These are phyloP conservation scores for Hippoglossus hippoglossus DNA, from an alignment of 2,797 vertebrate species.

Conservation along the genomic window DNA sequence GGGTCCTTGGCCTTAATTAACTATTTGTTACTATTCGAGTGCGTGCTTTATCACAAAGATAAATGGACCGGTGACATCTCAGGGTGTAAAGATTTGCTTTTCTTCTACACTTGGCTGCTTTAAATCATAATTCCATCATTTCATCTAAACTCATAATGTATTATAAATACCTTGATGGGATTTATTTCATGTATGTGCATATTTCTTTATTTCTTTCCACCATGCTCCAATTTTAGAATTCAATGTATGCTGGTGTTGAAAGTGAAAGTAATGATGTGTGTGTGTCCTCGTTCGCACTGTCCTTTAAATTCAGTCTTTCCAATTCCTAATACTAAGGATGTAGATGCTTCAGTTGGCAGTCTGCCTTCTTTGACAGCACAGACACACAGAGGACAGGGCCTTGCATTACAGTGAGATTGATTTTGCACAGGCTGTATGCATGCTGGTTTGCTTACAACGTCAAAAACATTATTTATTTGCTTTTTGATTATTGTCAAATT, in stretches of 20 bases:
- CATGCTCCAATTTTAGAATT: not conserved
- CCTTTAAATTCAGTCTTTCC: conserved; percentile 15
- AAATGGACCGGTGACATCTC: not conserved
- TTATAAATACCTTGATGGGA: not conserved
- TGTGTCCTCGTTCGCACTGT: conserved; percentile 12
- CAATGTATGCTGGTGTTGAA: not conserved
- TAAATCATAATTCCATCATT: not conserved
- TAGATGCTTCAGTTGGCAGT: conserved; percentile 21
- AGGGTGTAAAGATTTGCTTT: too few species aligned
- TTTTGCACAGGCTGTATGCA: not conserved
- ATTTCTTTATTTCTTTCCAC: not conserved
- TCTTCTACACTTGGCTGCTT: not conserved
- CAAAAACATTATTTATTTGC: conserved; percentile 1
- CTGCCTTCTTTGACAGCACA: not conserved
- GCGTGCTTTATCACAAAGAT: conserved; percentile 3
- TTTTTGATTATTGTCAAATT: too few species aligned
- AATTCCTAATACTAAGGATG: conserved; percentile 2
- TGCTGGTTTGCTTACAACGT: not conserved
- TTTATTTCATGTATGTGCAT: not conserved
- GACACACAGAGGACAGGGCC: conserved; percentile 6
- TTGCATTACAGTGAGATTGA: not conserved
- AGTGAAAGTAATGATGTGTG: not conserved
- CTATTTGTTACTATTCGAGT: not conserved
- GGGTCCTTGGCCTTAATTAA: conserved; percentile 11
- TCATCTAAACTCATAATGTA: not conserved